These are phyloP conservation scores for Orthosia gracilis DNA, from an alignment of 2,888 invertebrate species.

Conservation along the genomic window DNA sequence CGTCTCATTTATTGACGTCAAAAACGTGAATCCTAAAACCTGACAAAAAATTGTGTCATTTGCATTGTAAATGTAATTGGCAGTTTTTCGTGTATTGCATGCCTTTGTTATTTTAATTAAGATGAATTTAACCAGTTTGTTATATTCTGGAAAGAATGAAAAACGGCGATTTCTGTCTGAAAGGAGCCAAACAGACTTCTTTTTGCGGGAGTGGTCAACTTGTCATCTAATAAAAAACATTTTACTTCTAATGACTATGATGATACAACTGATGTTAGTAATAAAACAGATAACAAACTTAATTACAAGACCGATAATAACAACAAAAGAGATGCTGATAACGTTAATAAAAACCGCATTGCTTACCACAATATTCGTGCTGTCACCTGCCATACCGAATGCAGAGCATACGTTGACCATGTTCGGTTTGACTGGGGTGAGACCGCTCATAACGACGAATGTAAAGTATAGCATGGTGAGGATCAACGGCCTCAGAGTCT, in stretches of 20 bases:
- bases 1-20: background rate
- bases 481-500: conserved; percentile 87
- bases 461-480: conserved; percentile 88
- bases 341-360: background rate
- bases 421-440: conserved; percentile 88
- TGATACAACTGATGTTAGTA: background rate
- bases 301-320: background rate
- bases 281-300: background rate
- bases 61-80: background rate
- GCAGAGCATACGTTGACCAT: conserved; percentile 89
- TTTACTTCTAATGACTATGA: background rate
- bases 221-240: background rate
- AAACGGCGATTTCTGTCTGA: background rate
- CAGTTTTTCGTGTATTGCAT: background rate
- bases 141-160: background rate
- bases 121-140: background rate
- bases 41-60: background rate
- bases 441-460: conserved; percentile 89
- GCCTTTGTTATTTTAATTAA: background rate
- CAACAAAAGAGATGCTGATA: background rate
- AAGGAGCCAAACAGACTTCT: background rate
- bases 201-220: background rate
- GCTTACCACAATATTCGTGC: conserved; percentile 85
- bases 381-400: conserved; percentile 84
- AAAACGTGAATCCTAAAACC: background rate